Conservation (phyloP, 2,888 invertebrate species). For the Syrphus vitripennis region DNA sequence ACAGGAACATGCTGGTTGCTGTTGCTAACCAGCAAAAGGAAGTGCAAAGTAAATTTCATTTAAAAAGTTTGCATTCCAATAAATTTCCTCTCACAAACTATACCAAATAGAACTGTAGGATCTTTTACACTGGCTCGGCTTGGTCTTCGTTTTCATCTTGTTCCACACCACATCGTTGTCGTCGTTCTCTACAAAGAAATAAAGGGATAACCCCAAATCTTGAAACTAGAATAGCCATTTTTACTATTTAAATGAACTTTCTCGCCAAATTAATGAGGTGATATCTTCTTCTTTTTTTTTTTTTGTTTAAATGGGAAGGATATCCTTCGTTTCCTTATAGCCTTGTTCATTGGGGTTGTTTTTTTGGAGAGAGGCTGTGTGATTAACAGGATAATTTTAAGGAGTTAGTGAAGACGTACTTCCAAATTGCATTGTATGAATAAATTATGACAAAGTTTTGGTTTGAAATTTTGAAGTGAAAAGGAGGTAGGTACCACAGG, state of each 20-base stretch:
- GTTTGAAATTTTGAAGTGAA: background rate
- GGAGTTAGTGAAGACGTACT: slow-evolving; percentile 54
- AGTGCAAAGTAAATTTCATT: slow-evolving; percentile 67
- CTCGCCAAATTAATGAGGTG: slow-evolving; percentile 75
- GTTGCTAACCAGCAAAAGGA: slow-evolving; percentile 38
- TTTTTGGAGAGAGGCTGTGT: slow-evolving; percentile 27
- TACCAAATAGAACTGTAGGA: background rate
- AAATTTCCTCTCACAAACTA: slow-evolving; percentile 51
- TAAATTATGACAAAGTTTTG: slow-evolving; percentile 56
- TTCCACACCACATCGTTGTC: background rate
- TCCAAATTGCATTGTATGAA: slow-evolving; percentile 56
- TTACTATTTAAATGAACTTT: slow-evolving; percentile 68
- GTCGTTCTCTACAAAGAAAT: background rate
- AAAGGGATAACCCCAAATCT: slow-evolving; percentile 29
- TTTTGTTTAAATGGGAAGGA: slow-evolving; percentile 72
- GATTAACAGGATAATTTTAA: slow-evolving; percentile 68
- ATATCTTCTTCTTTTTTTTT: slow-evolving; percentile 65
- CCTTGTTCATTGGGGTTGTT: background rate
- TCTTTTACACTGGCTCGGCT: background rate
- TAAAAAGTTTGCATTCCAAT: slow-evolving; percentile 70
- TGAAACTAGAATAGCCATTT: slow-evolving; percentile 41
- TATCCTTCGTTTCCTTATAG: background rate
- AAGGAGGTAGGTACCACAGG: background rate
- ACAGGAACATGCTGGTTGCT: background rate
- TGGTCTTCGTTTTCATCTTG: background rate